Conservation (phyloP, 2,888 invertebrate species). For the Pseudeuparius sepicola region DNA sequence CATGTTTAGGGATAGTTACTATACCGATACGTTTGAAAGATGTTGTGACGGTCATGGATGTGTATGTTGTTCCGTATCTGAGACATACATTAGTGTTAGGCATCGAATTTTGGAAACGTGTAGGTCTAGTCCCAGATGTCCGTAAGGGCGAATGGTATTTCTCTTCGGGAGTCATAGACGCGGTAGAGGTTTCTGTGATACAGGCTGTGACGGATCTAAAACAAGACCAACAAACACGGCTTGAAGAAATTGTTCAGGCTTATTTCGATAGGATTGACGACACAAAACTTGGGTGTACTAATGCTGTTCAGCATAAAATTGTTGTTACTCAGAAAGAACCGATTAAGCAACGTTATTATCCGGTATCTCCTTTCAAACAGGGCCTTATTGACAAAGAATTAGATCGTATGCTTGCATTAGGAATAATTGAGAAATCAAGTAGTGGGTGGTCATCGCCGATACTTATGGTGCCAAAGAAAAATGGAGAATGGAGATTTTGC, state of each 20-base stretch:
- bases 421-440: slow-evolving; percentile 13
- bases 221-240: too few species aligned
- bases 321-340: slow-evolving; percentile 5
- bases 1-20: slow-evolving; percentile 7
- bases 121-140: slow-evolving; percentile 9
- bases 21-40: slow-evolving; percentile 8
- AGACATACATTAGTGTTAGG: slow-evolving; percentile 11
- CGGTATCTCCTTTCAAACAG: slow-evolving; percentile 12
- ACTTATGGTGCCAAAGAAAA: too few species aligned
- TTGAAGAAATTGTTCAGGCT: slow-evolving; percentile 8
- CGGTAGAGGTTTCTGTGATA: too few species aligned
- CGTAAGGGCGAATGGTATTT: slow-evolving; percentile 8
- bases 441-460: slow-evolving; percentile 19
- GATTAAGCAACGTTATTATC: slow-evolving; percentile 10
- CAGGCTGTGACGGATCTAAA: too few species aligned
- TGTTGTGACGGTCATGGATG: slow-evolving; percentile 4
- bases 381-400: slow-evolving; percentile 12
- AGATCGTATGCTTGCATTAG: slow-evolving; percentile 10
- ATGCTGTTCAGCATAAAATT: slow-evolving; percentile 8
- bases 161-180: too few species aligned
- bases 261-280: slow-evolving; percentile 4
- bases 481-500: too few species aligned
- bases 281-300: too few species aligned
- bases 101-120: slow-evolving; percentile 9
- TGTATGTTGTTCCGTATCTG: slow-evolving; percentile 10